Evolutionary conservation across 2,797 vertebrate species (phyloP).

Genomic region (Danio kyathit): DNA sequence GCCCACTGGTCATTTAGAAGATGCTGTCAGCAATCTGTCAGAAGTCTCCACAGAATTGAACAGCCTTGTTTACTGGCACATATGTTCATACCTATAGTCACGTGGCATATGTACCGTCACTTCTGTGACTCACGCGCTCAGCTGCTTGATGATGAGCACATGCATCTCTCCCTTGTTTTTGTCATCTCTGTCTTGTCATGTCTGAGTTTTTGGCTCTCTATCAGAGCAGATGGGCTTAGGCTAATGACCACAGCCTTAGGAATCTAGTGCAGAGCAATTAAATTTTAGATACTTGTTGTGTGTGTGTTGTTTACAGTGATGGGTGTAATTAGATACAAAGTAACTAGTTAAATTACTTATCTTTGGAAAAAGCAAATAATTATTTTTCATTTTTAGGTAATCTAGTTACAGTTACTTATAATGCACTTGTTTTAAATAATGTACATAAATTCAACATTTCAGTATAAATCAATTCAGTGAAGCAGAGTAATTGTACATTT

Average conservation of each 20-base stretch:
- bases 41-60: conserved; percentile 58
- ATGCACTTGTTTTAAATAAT: no score
- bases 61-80: conserved; percentile 20
- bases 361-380: no score
- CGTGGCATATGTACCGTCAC: conserved; percentile 35
- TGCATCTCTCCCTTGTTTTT: conserved; percentile 13
- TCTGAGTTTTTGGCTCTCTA: conserved; percentile 23
- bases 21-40: conserved; percentile 67
- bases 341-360: no score
- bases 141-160: conserved; percentile 13
- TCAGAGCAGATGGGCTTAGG: conserved; percentile 33
- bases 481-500: no score
- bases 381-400: no score
- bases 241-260: conserved; percentile 18
- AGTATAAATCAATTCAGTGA: no score
- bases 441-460: no score
- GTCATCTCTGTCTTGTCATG: conserved; percentile 35
- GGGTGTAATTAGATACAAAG: no score
- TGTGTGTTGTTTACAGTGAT: neutral
- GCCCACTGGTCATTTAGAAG: conserved; percentile 67
- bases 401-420: no score
- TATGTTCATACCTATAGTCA: conserved; percentile 18
- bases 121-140: conserved; percentile 21
- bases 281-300: neutral
- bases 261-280: neutral